Base-by-base conservation (phyloP, 2,797 vertebrate genomes). In the Microtus californicus region DNA sequence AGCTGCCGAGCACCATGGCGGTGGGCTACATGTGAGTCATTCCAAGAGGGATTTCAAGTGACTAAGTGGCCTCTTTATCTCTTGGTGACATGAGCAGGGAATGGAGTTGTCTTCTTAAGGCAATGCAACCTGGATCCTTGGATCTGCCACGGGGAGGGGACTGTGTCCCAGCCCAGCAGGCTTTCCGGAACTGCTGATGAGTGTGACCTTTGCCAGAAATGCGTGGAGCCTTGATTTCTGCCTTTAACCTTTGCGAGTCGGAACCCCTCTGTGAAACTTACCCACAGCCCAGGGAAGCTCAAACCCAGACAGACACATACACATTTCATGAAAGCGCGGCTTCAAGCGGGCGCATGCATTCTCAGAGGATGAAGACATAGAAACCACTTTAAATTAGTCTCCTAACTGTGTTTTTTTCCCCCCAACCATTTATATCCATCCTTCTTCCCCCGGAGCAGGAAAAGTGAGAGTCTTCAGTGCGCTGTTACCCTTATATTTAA, bases 11-110 rank as follows among this genome's bases (percentile, higher is more conserved):
- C 94, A 97, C 97, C 40, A 31, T 94, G 97, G 98, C 98, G 97
- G 98, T 97, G 95, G 94, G 95, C 95, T 94, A 96, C 97, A 94
- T 97, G 97, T 96, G 96, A 98, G 97, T 96, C 96, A 98, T 94
- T 97, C 97, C 98, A 98, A 98, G 98, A 98, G 98, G 98, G 98
- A 98, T 98, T 98, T 98, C 98, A 98, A 98, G 98, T 98, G 98
- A 98, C 98, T 98, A 98, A 98, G 97, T 97, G 98, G 97, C 95
- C 97, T 98, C 97, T 98, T 98, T 98, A 98, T 98, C 98, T 98
- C 97, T 97, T 81, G 92, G 98, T 98, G 98, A 98, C 98, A 98
- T 97, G 96, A 97, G 91, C 96, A 96, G 98, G 97, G 97, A 97
- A 96, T 97, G 97, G 97, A 98, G 96, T 97, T 89, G 67, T 95